phyloP scores from a whole-genome alignment of 2,113 vertebrate genomes.

The Lontra canadensis region DNA sequence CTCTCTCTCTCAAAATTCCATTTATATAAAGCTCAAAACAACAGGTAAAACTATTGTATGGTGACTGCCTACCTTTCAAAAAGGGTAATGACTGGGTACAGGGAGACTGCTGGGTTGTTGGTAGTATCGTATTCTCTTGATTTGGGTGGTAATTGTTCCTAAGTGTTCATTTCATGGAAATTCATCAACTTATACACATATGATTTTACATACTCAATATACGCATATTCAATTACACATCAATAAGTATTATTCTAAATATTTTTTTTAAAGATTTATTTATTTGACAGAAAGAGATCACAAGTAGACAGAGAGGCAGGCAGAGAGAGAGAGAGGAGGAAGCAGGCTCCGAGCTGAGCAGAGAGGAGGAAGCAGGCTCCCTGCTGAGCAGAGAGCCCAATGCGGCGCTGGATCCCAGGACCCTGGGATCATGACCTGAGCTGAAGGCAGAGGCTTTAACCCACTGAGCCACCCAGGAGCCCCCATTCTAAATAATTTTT shows the following conservation, averaged over 20 bases:
- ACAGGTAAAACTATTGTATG: not conserved
- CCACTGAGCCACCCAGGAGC: too few species aligned
- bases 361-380: too few species aligned
- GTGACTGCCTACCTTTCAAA: not conserved
- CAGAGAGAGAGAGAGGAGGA: too few species aligned
- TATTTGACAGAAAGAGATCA: too few species aligned
- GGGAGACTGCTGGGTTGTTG: not conserved
- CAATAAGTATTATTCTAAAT: not conserved
- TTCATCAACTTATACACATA: not conserved
- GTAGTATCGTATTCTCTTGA: not conserved
- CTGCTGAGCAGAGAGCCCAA: too few species aligned
- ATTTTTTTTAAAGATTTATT: not conserved
- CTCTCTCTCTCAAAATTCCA: not conserved
- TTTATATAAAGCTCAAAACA: slow-evolving; percentile 30
- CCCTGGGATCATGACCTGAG: too few species aligned
- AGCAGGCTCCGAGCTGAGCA: too few species aligned
- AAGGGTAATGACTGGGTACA: not conserved
- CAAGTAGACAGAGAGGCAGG: too few species aligned
- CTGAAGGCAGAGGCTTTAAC: too few species aligned
- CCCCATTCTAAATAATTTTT: not conserved
- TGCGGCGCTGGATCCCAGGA: too few species aligned
- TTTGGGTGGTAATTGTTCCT: not conserved
- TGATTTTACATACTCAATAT: not conserved
- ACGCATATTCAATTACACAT: not conserved
- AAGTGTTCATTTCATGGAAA: slow-evolving; percentile 2